Conservation (phyloP, 2,888 invertebrate species). For the Osmoderma eremita region DNA sequence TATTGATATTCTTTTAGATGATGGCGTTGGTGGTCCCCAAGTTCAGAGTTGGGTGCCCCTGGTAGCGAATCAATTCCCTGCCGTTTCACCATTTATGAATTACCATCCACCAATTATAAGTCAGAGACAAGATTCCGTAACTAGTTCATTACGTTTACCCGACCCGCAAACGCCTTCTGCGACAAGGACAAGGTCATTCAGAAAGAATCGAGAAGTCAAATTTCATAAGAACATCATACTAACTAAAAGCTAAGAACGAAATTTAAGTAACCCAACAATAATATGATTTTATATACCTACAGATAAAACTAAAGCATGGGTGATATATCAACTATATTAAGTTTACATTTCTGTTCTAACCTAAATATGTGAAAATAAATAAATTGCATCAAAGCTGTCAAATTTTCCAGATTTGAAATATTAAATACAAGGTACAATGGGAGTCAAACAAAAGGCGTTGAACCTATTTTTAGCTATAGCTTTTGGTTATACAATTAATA, state of each 20-base stretch:
- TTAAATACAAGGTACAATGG: too few relatives aligned
- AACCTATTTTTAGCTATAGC: too few relatives aligned
- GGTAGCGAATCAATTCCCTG: slow-evolving; percentile 78
- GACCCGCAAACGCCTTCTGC: slow-evolving; percentile 55
- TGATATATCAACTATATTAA: too few relatives aligned
- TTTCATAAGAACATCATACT: slow-evolving; percentile 39
- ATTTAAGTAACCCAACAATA: not conserved
- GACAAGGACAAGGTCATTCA: slow-evolving; percentile 65
- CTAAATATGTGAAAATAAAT: too few relatives aligned
- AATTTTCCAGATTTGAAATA: too few relatives aligned
- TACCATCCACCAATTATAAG: slow-evolving; percentile 22
- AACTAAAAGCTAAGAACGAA: not conserved
- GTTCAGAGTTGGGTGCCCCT: slow-evolving; percentile 74
- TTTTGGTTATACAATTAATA: too few relatives aligned
- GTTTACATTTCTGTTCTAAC: too few relatives aligned
- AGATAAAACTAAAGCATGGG: too few relatives aligned
- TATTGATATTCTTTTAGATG: slow-evolving; percentile 62
- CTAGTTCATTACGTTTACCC: slow-evolving; percentile 63
- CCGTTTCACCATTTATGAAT: slow-evolving; percentile 72
- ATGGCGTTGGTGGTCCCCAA: slow-evolving; percentile 66
- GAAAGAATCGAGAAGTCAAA: slow-evolving; percentile 67
- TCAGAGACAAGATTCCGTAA: slow-evolving; percentile 57
- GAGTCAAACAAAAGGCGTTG: too few relatives aligned
- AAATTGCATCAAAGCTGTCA: too few relatives aligned
- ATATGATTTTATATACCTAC: not conserved